Evolutionary conservation across 2,888 invertebrate genomes (phyloP).

Genomic region (Dryadula phaetusa): DNA sequence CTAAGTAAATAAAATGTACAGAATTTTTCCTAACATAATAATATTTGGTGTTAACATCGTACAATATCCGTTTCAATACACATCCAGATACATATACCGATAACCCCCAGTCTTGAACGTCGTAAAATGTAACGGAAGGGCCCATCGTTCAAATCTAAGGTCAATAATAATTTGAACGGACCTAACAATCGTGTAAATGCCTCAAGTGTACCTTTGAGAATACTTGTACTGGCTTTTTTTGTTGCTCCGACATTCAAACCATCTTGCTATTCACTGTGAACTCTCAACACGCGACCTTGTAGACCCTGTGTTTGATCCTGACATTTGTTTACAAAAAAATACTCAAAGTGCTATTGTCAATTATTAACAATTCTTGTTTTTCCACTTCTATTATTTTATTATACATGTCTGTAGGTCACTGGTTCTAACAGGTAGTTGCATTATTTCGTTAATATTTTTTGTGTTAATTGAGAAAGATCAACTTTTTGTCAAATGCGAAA

Average conservation of each 20-base stretch:
- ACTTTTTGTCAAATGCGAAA: conserved; percentile 15
- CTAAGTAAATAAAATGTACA: not conserved
- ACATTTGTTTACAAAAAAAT: conserved; percentile 23
- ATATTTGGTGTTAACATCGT: conserved; percentile 7
- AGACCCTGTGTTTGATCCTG: conserved; percentile 28
- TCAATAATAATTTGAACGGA: conserved; percentile 30
- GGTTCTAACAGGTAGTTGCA: not conserved
- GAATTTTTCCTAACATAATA: not conserved
- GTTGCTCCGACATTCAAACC: conserved; percentile 5
- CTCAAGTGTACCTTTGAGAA: conserved; percentile 13
- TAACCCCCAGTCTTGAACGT: conserved; percentile 23
- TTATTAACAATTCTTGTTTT: conserved; percentile 8
- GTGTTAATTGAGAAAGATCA: not conserved
- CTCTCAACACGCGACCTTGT: conserved; percentile 4
- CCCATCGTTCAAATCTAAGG: conserved; percentile 29
- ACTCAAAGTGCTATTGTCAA: conserved; percentile 18
- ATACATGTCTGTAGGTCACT: conserved; percentile 8
- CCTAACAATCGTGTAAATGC: conserved; percentile 20
- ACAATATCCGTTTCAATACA: conserved; percentile 19
- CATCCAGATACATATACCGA: conserved; percentile 9
- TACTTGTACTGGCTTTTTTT: conserved; percentile 23
- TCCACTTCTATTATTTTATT: not conserved
- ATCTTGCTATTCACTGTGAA: not conserved
- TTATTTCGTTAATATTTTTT: not conserved
- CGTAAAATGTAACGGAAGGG: conserved; percentile 24